Percentiles rank a stretch among this genome's conserved stretches.
Conservation (phyloP, 2,113 vertebrate species). For the Anser cygnoides region DNA sequence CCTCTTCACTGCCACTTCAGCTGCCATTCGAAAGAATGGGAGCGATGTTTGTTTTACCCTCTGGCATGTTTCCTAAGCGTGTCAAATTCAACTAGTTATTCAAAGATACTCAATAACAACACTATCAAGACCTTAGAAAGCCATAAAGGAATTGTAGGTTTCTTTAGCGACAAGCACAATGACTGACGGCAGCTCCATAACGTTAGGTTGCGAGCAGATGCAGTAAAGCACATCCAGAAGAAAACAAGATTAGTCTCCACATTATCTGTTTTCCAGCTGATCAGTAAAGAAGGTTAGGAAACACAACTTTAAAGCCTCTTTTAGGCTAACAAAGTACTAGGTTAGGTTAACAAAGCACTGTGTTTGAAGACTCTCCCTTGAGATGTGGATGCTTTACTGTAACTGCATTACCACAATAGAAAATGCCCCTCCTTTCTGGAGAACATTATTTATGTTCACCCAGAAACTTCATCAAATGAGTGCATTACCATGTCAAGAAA, state of each 20-base stretch:
- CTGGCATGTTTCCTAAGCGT: background rate
- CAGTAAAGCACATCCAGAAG: background rate
- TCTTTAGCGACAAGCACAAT: background rate
- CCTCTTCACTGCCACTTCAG: constrained; percentile 24
- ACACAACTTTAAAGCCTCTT: background rate
- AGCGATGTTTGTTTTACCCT: background rate
- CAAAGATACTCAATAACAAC: constrained; percentile 7
- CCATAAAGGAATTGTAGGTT: background rate
- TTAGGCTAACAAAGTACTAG: background rate
- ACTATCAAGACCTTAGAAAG: background rate
- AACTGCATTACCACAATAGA: background rate
- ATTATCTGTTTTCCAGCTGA: background rate
- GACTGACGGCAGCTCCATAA: background rate
- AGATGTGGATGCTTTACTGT: background rate
- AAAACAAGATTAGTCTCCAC: background rate
- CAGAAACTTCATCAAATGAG: background rate
- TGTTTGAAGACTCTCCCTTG: background rate
- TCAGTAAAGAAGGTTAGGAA: background rate
- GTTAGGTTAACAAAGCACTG: background rate
- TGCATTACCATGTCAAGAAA: background rate
- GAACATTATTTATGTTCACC: background rate
- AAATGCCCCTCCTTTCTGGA: background rate
- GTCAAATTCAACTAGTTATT: constrained; percentile 26
- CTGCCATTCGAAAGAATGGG: background rate
- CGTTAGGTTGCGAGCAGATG: background rate